phyloP scores from a whole-genome alignment of 2,888 invertebrate species.

The Diarsia rubi region DNA sequence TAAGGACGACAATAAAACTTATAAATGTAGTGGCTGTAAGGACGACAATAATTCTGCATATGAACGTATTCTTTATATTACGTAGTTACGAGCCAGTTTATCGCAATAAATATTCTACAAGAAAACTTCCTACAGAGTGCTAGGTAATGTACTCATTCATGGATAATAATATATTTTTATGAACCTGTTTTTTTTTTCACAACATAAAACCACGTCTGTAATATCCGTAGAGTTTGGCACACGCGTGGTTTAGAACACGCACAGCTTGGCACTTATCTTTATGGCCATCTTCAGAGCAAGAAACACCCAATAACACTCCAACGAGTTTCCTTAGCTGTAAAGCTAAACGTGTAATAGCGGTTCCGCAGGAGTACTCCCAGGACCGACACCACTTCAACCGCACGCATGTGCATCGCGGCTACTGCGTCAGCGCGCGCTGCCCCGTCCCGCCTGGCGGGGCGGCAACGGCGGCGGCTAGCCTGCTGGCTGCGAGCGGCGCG shows the following conservation, averaged over 20 bases:
- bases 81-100: not conserved
- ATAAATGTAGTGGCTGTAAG: not conserved
- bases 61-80: not conserved
- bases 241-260: not conserved
- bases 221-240: not conserved
- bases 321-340: not conserved
- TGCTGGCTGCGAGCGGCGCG: not conserved
- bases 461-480: not conserved
- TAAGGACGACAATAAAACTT: not conserved
- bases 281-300: not conserved
- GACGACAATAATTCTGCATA: not conserved
- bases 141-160: not conserved
- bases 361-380: conserved; percentile 75
- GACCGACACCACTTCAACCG: conserved; percentile 78
- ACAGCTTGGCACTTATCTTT: not conserved
- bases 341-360: not conserved
- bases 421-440: conserved; percentile 82
- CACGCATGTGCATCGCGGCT: conserved; percentile 80
- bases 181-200: not conserved
- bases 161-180: not conserved
- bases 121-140: not conserved
- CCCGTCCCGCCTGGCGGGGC: conserved; percentile 32
- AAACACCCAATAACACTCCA: not conserved
- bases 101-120: not conserved
- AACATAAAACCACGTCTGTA: not conserved